A percentile compares a stretch with the other conserved stretches of the same genome.
Evolutionary conservation across 2,797 vertebrate genomes (phyloP).

Genomic region (Sciurus vulgaris): DNA sequence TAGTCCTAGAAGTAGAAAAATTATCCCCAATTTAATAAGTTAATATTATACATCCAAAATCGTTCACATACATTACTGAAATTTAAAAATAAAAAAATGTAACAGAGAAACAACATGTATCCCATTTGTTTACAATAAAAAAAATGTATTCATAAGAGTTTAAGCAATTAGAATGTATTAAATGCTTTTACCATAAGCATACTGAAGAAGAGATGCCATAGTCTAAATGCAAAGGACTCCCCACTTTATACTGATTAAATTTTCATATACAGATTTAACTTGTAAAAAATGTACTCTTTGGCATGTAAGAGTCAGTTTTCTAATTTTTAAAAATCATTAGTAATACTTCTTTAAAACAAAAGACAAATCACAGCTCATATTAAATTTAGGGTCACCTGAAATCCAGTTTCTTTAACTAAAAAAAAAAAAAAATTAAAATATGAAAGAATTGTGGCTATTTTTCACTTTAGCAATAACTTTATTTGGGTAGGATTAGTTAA

Average conservation of each 20-base stretch:
- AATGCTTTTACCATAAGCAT: not conserved
- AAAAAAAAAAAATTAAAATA: conserved; percentile 58
- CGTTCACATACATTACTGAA: not conserved
- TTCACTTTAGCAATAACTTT: conserved; percentile 9
- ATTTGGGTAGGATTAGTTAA: not conserved
- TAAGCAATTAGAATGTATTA: not conserved
- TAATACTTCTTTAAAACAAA: not conserved
- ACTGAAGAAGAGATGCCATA: not conserved
- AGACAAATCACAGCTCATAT: not conserved
- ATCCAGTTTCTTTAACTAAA: not conserved
- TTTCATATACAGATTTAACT: not conserved
- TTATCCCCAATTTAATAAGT: not conserved
- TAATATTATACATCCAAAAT: not conserved
- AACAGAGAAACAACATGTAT: too few relatives aligned
- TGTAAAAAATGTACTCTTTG: not conserved
- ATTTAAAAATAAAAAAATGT: not conserved
- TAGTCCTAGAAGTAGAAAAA: not conserved
- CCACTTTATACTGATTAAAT: not conserved
- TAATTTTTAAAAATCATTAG: not conserved
- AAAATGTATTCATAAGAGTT: not conserved
- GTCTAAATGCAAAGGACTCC: not conserved
- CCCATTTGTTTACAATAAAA: too few relatives aligned
- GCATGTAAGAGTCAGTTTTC: not conserved
- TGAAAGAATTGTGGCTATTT: not conserved
- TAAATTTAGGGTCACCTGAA: not conserved